These are phyloP conservation scores for Lontra canadensis DNA, from an alignment of 2,113 vertebrate genomes.

Conservation along the genomic window DNA sequence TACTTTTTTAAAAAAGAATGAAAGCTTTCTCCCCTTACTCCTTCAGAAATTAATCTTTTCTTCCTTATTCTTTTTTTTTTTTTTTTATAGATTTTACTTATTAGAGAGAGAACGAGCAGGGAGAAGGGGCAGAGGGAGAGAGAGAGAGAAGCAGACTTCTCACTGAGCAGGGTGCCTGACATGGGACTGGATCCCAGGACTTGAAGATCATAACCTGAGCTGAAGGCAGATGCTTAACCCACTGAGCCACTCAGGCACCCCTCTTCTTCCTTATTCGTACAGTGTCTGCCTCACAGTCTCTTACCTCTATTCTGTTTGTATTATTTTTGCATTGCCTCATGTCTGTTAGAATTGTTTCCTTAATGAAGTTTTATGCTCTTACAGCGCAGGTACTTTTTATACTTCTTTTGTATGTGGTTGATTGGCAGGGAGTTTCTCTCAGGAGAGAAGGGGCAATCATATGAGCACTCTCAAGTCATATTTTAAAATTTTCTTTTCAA, in stretches of 20 bases:
- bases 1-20: not conserved
- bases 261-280: not conserved
- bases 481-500: conserved; percentile 26
- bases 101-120: not conserved
- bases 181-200: not conserved
- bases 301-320: not conserved
- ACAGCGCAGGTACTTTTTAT: not conserved
- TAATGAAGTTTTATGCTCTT: conserved; percentile 35
- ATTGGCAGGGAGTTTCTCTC: conserved; percentile 42
- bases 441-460: not conserved
- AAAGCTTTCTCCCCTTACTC: conserved; percentile 1
- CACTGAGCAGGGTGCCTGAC: not conserved
- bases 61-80: not conserved
- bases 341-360: conserved; percentile 40
- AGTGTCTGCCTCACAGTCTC: not conserved
- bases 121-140: not conserved
- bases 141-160: not conserved
- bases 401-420: conserved; percentile 28
- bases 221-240: not conserved
- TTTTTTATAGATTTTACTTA: not conserved
- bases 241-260: not conserved
- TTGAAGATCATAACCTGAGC: not conserved
- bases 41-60: not conserved
- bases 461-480: conserved; percentile 32
- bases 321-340: conserved; percentile 37